Conservation (phyloP, 2,797 vertebrate species). For the Garrulus glandarius region DNA sequence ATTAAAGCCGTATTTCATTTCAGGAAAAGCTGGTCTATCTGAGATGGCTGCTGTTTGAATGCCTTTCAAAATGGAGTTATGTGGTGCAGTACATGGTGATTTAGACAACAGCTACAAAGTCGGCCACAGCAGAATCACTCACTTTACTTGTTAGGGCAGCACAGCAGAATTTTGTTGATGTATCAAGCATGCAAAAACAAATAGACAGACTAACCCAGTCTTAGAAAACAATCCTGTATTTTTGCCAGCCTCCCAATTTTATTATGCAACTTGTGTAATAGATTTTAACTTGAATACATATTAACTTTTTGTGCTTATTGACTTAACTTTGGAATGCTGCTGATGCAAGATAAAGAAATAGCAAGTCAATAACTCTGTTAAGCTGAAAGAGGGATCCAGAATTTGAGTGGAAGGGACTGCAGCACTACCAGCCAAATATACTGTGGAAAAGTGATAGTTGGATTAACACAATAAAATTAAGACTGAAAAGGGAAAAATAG, state of each 20-base stretch:
- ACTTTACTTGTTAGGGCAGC: neutral
- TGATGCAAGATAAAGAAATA: conserved; percentile 12
- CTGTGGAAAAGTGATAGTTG: neutral
- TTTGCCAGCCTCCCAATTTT: neutral
- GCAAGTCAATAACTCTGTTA: neutral
- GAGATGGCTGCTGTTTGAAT: neutral
- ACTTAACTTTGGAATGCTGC: conserved; percentile 19
- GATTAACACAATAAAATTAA: neutral
- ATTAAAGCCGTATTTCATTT: neutral
- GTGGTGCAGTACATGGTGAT: neutral
- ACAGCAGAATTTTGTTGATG: neutral
- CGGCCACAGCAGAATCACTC: neutral
- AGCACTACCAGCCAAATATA: neutral
- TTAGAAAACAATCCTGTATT: neutral
- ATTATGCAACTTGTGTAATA: conserved; percentile 11
- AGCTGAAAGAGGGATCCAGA: neutral
- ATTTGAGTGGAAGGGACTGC: neutral
- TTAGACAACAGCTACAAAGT: neutral
- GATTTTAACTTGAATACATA: neutral
- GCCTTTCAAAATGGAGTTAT: neutral
- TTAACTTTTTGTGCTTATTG: neutral
- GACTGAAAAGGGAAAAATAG: neutral
- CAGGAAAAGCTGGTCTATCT: neutral
- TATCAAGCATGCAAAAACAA: conserved; percentile 20
- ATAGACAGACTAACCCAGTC: neutral